Conservation (phyloP, 2,888 invertebrate species). For the Mythimna albipuncta region DNA sequence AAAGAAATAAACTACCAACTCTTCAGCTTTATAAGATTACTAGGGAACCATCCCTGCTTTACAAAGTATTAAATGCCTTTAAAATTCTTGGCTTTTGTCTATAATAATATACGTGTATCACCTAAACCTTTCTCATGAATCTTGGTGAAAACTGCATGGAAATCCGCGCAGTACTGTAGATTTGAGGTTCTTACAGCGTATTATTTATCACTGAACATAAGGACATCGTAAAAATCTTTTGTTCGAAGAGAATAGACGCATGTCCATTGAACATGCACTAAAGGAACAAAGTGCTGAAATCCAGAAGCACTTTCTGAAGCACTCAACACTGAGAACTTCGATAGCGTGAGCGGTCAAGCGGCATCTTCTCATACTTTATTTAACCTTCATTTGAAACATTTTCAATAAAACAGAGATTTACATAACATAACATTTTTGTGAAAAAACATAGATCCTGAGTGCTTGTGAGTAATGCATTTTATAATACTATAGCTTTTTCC, state of each 20-base stretch:
- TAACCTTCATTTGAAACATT: slow-evolving; percentile 13
- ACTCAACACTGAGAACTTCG: background rate
- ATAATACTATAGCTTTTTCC: no score
- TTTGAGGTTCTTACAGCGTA: background rate
- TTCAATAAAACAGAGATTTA: background rate
- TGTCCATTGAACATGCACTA: background rate
- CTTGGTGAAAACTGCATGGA: no score
- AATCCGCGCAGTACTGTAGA: background rate
- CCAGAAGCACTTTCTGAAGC: slow-evolving; percentile 20
- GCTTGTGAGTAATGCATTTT: no score
- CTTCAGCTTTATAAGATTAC: no score
- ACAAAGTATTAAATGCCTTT: no score
- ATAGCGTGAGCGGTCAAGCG: slow-evolving; percentile 20
- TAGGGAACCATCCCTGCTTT: no score
- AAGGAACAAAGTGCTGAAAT: slow-evolving; percentile 11
- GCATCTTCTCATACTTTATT: background rate
- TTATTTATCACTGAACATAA: background rate
- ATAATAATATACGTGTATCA: no score
- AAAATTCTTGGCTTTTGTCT: no score
- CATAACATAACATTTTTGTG: slow-evolving; percentile 5
- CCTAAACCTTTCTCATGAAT: no score
- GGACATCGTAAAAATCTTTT: background rate
- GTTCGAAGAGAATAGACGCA: background rate
- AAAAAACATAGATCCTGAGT: background rate
- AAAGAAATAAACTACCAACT: no score